Base-by-base conservation (phyloP, 2,113 vertebrate species). In the Poeciliopsis turrubarensis region DNA sequence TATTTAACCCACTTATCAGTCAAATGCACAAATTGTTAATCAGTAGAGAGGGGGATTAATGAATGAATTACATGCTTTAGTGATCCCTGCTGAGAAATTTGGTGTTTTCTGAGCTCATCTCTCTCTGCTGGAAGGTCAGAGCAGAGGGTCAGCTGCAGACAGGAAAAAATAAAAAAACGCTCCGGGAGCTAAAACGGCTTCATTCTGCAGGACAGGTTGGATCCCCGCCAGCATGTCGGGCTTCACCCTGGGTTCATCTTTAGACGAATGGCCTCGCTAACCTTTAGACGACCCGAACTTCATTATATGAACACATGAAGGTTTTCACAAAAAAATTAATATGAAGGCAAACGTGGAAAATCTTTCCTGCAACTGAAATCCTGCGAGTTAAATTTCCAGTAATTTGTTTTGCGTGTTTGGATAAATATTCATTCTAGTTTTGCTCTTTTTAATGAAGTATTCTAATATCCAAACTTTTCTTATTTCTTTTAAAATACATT, bases 61-160 rank as follows among this genome's bases (percentile, higher is more conserved):
- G 83, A 84, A 84, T 85, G 84, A 89, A 91, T 92, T 81, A 86
- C 79, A 89, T 85, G 87, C 88, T 89, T 87, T 89, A 75, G 25
- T 87, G 84, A 87, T 81, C 79, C 86, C 83, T 85, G 84, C 88
- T 86, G 87, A 75, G 84, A 72, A 81, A 80, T 78, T 82, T 14
- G 54, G 77, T 73, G 4, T 61, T 39, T 81, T 83, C 72, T 80
- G 72, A 60, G 61, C 77, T 77, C 27, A n/a, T 75, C 65, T 72
- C 26, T 64, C 82, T 68, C 83, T 12, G 41, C 72, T 72, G 84
- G 84, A 89, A 91, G 85, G 88, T 91, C 91, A 80, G 34, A 67
- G 60, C 74, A 29, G 72, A 67, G 82, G 89, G 82, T 81, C 80
- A 79, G 68, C 70, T 6, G 26, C 39, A 74, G 73, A 88, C 30